Conservation (phyloP, 2,113 vertebrate genomes). For the Amphiprion ocellaris region DNA sequence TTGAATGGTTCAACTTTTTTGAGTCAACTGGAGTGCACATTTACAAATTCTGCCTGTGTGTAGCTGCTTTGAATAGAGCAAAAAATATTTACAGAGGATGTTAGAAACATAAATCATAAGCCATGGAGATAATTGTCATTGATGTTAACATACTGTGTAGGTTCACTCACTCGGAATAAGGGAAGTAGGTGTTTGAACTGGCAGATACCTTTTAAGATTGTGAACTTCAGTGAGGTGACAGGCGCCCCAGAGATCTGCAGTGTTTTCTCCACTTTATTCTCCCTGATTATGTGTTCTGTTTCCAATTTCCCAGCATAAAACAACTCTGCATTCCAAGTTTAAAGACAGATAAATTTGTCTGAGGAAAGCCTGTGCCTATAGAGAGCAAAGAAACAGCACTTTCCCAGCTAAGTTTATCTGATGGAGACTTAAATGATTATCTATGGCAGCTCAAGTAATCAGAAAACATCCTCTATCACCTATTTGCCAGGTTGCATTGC, state of each 20-base stretch:
- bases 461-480: slow-evolving; percentile 40
- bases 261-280: slow-evolving; percentile 35
- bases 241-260: background rate
- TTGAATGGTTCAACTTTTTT: background rate
- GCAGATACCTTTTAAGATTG: slow-evolving; percentile 5
- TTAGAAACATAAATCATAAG: background rate
- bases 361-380: slow-evolving; percentile 12
- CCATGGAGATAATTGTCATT: background rate
- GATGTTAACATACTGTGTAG: slow-evolving; percentile 1
- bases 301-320: slow-evolving; percentile 41
- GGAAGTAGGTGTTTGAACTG: background rate
- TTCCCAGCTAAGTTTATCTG: slow-evolving; percentile 38
- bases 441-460: slow-evolving; percentile 38
- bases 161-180: background rate
- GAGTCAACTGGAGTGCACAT: background rate
- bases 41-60: background rate
- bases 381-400: slow-evolving; percentile 38
- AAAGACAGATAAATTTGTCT: slow-evolving; percentile 33
- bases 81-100: background rate
- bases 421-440: slow-evolving; percentile 47
- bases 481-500: slow-evolving; percentile 38
- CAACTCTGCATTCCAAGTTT: slow-evolving; percentile 35
- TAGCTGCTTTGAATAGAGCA: background rate
- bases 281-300: slow-evolving; percentile 32
- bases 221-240: slow-evolving; percentile 26